Evolutionary conservation across 2,888 invertebrate genomes (phyloP).

Genomic region (Baccha elongata): DNA sequence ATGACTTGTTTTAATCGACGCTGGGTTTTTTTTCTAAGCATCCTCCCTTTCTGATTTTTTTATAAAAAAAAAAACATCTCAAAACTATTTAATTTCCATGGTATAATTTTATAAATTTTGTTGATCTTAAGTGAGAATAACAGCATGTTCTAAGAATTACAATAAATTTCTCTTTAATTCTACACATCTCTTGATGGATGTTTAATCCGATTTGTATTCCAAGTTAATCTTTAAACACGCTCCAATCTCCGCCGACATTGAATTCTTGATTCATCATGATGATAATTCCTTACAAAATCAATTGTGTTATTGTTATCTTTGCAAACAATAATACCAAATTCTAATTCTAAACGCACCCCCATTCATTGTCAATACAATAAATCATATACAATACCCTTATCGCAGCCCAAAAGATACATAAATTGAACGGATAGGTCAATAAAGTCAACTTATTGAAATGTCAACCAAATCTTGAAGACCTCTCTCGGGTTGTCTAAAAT

Average conservation of each 20-base stretch:
- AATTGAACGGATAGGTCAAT: conserved; percentile 21
- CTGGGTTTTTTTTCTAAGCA: no score
- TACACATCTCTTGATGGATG: no score
- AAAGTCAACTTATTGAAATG: conserved; percentile 63
- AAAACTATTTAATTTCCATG: no score
- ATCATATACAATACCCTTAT: not conserved
- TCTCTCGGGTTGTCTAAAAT: not conserved
- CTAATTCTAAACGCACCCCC: not conserved
- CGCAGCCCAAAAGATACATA: not conserved
- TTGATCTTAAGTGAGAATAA: no score
- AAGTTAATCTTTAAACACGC: no score
- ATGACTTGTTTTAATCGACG: no score
- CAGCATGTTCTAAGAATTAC: no score
- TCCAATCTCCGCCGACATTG: not conserved
- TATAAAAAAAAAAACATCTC: no score
- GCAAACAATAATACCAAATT: not conserved
- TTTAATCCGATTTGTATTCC: no score
- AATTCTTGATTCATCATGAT: not conserved
- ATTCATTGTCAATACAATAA: not conserved
- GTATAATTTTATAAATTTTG: no score
- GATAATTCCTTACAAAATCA: not conserved
- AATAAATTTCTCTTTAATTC: no score
- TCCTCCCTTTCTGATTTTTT: no score
- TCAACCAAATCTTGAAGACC: conserved; percentile 53
- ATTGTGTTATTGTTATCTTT: not conserved